Evolutionary conservation across 1,140 invertebrate genomes (phyloP).

Genomic region (Caenorhabditis brenneri): DNA sequence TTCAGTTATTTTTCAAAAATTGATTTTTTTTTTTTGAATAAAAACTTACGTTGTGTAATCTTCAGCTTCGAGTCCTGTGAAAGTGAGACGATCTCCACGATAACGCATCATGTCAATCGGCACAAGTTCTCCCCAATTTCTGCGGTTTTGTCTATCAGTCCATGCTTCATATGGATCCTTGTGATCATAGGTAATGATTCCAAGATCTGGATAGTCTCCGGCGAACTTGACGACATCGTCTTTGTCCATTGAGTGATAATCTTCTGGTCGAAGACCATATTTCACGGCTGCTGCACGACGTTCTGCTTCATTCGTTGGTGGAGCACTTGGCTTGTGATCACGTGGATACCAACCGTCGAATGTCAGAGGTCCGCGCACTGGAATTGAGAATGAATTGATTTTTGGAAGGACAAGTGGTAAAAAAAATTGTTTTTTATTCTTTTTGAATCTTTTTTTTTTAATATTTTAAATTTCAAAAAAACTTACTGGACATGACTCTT

Average conservation of each 20-base stretch:
- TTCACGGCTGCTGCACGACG: constrained; percentile 67
- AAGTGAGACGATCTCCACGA: constrained; percentile 65
- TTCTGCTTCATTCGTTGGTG: constrained; percentile 67
- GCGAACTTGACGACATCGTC: constrained; percentile 49
- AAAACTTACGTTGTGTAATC: constrained; percentile 62
- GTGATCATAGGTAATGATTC: constrained; percentile 64
- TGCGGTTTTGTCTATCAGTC: constrained; percentile 58
- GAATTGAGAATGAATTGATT: background rate
- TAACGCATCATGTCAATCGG: constrained; percentile 60
- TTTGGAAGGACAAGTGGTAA: background rate
- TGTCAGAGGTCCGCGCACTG: constrained; percentile 62
- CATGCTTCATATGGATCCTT: constrained; percentile 69
- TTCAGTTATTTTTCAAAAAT: background rate
- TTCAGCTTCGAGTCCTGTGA: constrained; percentile 66
- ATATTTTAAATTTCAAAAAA: background rate
- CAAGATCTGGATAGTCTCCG: constrained; percentile 70
- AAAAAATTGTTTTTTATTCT: no score
- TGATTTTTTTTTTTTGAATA: background rate
- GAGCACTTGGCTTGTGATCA: constrained; percentile 66
- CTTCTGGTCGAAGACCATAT: constrained; percentile 68
- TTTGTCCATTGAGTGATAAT: constrained; percentile 59
- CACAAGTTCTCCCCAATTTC: constrained; percentile 69
- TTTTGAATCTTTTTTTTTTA: no score
- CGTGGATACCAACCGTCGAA: constrained; percentile 65
- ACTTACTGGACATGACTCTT: constrained; percentile 23